Base-by-base conservation (phyloP, 2,113 vertebrate genomes). In the Caranx melampygus region DNA sequence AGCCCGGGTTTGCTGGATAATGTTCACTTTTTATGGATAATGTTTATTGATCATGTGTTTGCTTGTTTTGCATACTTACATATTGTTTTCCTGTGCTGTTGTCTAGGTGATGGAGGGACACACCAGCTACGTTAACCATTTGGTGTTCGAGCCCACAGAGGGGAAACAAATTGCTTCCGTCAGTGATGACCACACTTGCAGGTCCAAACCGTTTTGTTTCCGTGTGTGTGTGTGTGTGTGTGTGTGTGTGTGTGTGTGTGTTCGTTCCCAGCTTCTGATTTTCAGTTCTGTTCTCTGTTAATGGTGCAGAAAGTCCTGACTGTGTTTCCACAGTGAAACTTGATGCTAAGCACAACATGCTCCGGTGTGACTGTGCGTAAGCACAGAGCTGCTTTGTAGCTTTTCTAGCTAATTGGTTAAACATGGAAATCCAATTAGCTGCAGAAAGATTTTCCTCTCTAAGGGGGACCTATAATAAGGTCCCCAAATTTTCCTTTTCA, bases 141-240 rank as follows among this genome's bases (percentile, higher is more conserved):
- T 99, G 93, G 97, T 97, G 52, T 99, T 99, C 87, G 96, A 97
- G 82, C 97, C 98, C 69, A 95, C 85, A 7, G 96, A 96, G 84
- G 98, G 97, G 88, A 96, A 96, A 90, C 96, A 96, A 92, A 94
- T 99, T 75, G 98, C 98, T 92, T 99, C 97, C 61, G 97, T 99
- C 90, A 97, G 98, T 73, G 98, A 99, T 79, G 97, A 99, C 91
- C 97, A 98, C 94, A 98, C 98, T 84, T 99, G 98, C 95, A 98
- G 98, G 98, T 99, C 94, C 73, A 94, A 88, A 65, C 84, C 14
- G 9, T 78, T 89, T 88, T 79, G 59, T 78, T 78, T 76, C 49
- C n/a, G 14, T 69, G 37, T 83, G 69, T 78, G 34, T 84, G 55
- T 42, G 66, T 68, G 31, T 11, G 47, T 55, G 47, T 8, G 31